phyloP scores from a whole-genome alignment of 2,888 invertebrate genomes.

The Crepidodera aurea region DNA sequence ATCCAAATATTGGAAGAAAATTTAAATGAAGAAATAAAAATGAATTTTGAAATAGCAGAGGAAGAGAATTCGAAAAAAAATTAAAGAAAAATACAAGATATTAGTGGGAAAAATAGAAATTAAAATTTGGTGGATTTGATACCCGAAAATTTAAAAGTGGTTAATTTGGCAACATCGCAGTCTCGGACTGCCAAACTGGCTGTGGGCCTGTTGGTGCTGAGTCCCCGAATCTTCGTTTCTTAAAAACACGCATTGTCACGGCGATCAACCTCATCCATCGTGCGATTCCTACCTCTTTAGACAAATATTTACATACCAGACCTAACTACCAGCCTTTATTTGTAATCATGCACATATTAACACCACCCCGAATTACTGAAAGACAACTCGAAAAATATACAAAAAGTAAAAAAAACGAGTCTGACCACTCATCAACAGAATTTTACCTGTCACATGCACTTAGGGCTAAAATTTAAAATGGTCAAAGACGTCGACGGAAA shows the following conservation, averaged over 20 bases:
- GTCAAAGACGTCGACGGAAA: neutral
- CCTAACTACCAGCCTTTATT: constrained; percentile 54
- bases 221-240: constrained; percentile 19
- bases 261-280: constrained; percentile 26
- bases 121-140: too few species aligned
- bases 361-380: constrained; percentile 48
- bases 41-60: too few species aligned
- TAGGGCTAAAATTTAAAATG: constrained; percentile 8
- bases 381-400: constrained; percentile 31
- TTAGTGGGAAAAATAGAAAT: too few species aligned
- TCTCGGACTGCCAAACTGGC: constrained; percentile 57
- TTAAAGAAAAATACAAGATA: too few species aligned
- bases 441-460: constrained; percentile 41
- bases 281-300: constrained; percentile 52
- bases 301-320: constrained; percentile 59
- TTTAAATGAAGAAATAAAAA: too few species aligned
- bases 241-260: constrained; percentile 40
- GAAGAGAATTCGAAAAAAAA: too few species aligned
- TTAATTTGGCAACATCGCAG: constrained; percentile 34
- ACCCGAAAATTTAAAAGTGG: neutral
- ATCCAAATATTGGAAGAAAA: too few species aligned
- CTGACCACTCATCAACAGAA: constrained; percentile 27
- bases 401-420: constrained; percentile 8
- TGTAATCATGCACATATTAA: constrained; percentile 52
- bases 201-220: constrained; percentile 48